Conservation (phyloP, 2,113 vertebrate species). For the Grallaria varia region DNA sequence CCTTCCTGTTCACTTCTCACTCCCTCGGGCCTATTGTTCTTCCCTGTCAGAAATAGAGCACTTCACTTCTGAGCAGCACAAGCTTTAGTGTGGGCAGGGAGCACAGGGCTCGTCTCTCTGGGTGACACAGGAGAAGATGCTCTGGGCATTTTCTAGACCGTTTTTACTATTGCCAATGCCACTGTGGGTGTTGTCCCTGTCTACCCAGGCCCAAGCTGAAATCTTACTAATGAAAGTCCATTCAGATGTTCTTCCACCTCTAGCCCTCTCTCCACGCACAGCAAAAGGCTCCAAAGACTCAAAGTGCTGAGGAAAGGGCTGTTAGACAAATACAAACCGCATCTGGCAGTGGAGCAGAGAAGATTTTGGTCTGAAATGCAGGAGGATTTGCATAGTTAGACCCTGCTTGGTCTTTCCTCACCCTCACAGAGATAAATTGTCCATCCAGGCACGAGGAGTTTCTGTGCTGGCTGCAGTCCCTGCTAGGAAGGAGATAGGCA, state of each 20-base stretch:
- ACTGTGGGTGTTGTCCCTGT: not conserved
- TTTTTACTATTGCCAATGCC: not conserved
- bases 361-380: not conserved
- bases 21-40: not conserved
- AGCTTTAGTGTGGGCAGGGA: not conserved
- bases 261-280: not conserved
- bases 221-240: not conserved
- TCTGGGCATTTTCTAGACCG: not conserved
- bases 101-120: not conserved
- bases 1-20: not conserved
- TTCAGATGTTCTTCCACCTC: not conserved
- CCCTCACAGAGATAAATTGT: not conserved
- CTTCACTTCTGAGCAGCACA: not conserved
- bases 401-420: not conserved
- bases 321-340: not conserved
- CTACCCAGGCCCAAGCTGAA: not conserved
- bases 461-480: not conserved
- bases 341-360: not conserved
- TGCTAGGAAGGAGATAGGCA: not conserved
- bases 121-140: not conserved
- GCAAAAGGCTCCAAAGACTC: not conserved
- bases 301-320: not conserved
- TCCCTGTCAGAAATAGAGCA: not conserved
- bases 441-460: not conserved
- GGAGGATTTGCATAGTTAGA: not conserved